Percentiles rank a stretch among this genome's conserved stretches.
Conservation (phyloP, 2,113 vertebrate genomes). For the Siniperca chuatsi region DNA sequence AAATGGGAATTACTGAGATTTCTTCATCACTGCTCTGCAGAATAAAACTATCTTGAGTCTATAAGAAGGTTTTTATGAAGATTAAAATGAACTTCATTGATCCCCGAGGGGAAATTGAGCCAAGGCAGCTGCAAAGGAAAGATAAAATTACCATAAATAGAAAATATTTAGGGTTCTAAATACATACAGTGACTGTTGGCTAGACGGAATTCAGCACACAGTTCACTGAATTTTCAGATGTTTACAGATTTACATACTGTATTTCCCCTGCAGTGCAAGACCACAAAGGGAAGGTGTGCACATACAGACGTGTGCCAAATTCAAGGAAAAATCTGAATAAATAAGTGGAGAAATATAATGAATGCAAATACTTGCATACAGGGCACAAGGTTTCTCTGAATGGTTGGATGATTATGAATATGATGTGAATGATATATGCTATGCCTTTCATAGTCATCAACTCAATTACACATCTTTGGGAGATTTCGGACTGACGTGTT, state of each 20-base stretch:
- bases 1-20: conserved; percentile 53
- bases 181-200: conserved; percentile 23
- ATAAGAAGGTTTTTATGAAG: conserved; percentile 61
- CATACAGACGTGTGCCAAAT: not conserved
- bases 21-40: conserved; percentile 51
- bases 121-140: conserved; percentile 64
- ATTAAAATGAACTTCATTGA: conserved; percentile 68
- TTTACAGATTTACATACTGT: conserved; percentile 37
- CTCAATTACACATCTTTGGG: not conserved
- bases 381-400: not conserved
- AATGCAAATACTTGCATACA: not conserved
- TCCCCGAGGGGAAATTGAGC: conserved; percentile 56
- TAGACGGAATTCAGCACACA: conserved; percentile 5
- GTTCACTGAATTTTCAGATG: conserved; percentile 17
- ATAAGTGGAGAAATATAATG: not conserved
- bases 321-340: not conserved
- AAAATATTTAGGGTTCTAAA: conserved; percentile 56
- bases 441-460: not conserved
- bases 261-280: conserved; percentile 6
- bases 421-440: not conserved
- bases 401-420: not conserved
- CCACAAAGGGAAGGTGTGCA: conserved; percentile 26
- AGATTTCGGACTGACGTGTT: not conserved
- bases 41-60: conserved; percentile 56
- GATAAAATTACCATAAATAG: conserved; percentile 66